phyloP scores from a whole-genome alignment of 1,140 invertebrate species.

The Eriocheir sinensis region DNA sequence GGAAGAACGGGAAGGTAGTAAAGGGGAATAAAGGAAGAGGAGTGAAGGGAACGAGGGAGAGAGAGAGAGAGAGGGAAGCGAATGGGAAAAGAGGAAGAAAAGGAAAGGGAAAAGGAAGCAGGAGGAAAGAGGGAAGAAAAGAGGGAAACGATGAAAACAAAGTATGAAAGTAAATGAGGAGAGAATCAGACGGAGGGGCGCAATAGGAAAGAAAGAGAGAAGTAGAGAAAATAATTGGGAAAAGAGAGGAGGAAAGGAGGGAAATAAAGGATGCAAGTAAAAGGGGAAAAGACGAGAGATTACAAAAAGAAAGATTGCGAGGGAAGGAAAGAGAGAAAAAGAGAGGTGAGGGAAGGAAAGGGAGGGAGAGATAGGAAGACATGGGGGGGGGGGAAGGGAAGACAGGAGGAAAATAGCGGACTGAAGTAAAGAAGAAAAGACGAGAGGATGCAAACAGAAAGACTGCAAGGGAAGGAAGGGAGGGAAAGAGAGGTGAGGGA shows the following conservation, averaged over 20 bases:
- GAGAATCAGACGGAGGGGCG: neutral
- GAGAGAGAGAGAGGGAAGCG: neutral
- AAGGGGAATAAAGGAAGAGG: neutral
- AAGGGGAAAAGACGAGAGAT: neutral
- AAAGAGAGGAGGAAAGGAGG: conserved; percentile 25
- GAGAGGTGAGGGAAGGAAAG: conserved; percentile 7
- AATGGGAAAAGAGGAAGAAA: neutral
- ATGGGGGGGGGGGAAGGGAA: neutral
- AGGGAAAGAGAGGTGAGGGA: neutral
- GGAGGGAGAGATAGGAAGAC: neutral
- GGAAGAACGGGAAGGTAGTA: neutral
- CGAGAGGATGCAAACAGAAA: neutral
- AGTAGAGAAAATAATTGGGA: neutral
- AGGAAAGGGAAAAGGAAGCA: neutral
- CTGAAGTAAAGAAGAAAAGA: neutral
- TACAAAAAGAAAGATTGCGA: neutral
- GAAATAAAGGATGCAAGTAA: no score
- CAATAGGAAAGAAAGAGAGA: neutral
- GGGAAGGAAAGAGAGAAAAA: neutral
- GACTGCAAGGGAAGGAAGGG: neutral
- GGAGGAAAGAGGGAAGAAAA: neutral
- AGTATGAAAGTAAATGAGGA: neutral
- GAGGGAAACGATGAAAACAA: neutral
- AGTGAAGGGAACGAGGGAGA: neutral
- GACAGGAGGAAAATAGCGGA: neutral